These are phyloP conservation scores for Cheilosia pagana DNA, from an alignment of 2,888 invertebrate species.

Conservation along the genomic window DNA sequence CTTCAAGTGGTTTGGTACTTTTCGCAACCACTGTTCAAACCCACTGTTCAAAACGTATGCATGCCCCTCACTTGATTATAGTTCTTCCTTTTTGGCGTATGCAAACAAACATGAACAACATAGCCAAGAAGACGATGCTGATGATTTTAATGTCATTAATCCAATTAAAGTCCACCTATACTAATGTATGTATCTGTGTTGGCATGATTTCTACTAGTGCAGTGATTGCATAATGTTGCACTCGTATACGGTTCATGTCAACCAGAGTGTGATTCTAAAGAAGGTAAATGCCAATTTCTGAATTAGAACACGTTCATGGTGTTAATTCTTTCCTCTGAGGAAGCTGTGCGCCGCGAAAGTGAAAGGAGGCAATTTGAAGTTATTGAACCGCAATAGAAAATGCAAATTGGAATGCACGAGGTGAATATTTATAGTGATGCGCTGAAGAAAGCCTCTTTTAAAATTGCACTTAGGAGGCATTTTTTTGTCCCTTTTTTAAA, in stretches of 20 bases:
- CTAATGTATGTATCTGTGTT: background rate
- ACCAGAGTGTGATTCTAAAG: conserved; percentile 19
- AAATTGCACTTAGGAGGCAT: background rate
- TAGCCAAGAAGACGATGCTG: conserved; percentile 41
- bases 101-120: conserved; percentile 14
- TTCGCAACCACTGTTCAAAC: conserved; percentile 11
- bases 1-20: background rate
- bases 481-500: too few species aligned
- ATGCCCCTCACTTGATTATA: conserved; percentile 1
- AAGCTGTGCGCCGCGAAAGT: conserved; percentile 1
- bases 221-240: conserved; percentile 53
- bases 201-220: conserved; percentile 45
- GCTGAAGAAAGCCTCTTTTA: background rate
- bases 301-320: conserved; percentile 12
- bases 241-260: background rate
- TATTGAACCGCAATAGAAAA: conserved; percentile 28
- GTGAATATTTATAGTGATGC: background rate
- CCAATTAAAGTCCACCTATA: conserved; percentile 50
- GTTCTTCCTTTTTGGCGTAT: conserved; percentile 10
- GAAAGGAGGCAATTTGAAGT: conserved; percentile 29
- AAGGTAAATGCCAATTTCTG: conserved; percentile 29
- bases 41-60: conserved; percentile 17
- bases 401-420: conserved; percentile 20
- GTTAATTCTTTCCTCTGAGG: conserved; percentile 15
- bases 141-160: conserved; percentile 68